Evolutionary conservation across 2,888 invertebrate genomes (phyloP).

Genomic region (Pheosia gnoma): DNA sequence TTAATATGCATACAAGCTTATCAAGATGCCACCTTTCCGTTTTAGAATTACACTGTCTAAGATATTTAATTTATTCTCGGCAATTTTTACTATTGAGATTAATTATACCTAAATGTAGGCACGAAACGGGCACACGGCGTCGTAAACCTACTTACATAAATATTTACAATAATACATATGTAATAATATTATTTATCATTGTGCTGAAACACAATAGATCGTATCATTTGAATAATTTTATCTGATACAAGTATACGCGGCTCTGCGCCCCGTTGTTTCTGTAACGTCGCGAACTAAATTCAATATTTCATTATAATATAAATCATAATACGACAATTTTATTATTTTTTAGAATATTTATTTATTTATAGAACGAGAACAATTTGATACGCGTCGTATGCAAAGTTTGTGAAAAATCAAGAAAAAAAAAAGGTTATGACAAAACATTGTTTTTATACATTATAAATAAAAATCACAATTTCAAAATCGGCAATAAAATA

Average conservation of each 20-base stretch:
- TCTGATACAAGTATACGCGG: constrained; percentile 73
- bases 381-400: too few species aligned
- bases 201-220: constrained; percentile 80
- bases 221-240: constrained; percentile 82
- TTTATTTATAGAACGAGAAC: too few species aligned
- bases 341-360: too few species aligned
- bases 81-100: constrained; percentile 1
- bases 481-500: not conserved
- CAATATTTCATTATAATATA: not conserved
- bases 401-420: too few species aligned
- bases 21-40: too few species aligned
- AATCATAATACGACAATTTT: too few species aligned
- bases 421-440: too few species aligned
- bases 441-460: not conserved
- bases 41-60: not conserved
- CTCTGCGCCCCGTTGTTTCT: constrained; percentile 35
- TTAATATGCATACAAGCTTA: too few species aligned
- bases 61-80: not conserved
- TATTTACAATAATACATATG: constrained; percentile 72
- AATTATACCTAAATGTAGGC: constrained; percentile 16
- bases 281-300: constrained; percentile 30
- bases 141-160: constrained; percentile 72
- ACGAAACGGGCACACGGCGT: constrained; percentile 33
- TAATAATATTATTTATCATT: constrained; percentile 80
- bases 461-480: not conserved